Percentiles rank a stretch among this genome's conserved stretches.
These are phyloP conservation scores for Squalus acanthias DNA, from an alignment of 2,797 vertebrate genomes.

Conservation along the genomic window DNA sequence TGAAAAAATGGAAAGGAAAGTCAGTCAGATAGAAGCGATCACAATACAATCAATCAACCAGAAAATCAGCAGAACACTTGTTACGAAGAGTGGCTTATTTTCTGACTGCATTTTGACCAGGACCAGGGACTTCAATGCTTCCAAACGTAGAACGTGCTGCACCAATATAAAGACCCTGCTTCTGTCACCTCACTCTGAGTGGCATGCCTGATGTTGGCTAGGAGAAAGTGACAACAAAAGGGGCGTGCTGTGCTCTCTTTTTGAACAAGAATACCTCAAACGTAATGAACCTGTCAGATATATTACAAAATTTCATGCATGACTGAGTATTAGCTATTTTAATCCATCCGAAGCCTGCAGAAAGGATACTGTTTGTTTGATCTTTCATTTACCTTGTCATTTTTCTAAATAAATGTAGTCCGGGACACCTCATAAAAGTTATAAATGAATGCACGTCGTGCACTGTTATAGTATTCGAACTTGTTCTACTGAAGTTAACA, in stretches of 20 bases:
- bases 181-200: too few species aligned
- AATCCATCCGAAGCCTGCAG: conserved; percentile 1
- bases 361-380: conserved; percentile 12
- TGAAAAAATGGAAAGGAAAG: neutral
- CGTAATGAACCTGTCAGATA: conserved; percentile 30
- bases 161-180: neutral
- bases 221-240: neutral
- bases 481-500: conserved; percentile 29
- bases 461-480: conserved; percentile 19
- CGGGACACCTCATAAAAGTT: conserved; percentile 1
- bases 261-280: conserved; percentile 9
- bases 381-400: conserved; percentile 5
- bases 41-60: neutral
- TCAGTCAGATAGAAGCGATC: neutral
- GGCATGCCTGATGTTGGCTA: neutral
- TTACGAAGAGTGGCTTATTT: neutral
- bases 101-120: neutral
- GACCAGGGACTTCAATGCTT: neutral
- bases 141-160: neutral
- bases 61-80: neutral
- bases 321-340: conserved; percentile 26
- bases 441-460: conserved; percentile 1
- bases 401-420: neutral
- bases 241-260: neutral
- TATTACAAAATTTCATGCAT: conserved; percentile 24